Percentiles rank a stretch among this genome's conserved stretches.
Conservation (phyloP, 1,140 invertebrate species). For the Hetaerina americana region DNA sequence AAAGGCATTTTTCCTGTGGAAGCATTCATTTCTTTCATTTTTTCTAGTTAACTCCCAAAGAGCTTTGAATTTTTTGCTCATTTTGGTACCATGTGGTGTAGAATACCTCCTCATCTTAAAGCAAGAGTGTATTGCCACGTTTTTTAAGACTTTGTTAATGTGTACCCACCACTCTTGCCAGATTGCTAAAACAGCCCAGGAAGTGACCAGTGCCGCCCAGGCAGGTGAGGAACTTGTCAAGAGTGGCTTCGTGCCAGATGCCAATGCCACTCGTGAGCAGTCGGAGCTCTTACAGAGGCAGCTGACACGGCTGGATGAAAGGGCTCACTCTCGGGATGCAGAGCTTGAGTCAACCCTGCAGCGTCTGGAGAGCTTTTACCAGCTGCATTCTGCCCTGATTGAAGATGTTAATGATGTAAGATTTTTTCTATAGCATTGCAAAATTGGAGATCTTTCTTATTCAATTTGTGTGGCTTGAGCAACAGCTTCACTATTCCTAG, state of each 20-base stretch:
- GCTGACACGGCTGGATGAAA: constrained; percentile 61
- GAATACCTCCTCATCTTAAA: too few species aligned
- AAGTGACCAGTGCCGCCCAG: constrained; percentile 53
- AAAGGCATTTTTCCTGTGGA: too few species aligned
- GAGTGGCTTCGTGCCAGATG: constrained; percentile 69
- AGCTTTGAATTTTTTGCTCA: too few species aligned
- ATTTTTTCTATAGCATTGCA: too few species aligned
- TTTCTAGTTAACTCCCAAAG: too few species aligned
- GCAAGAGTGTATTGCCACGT: too few species aligned
- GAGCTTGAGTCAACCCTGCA: constrained; percentile 59
- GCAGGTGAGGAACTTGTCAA: constrained; percentile 65
- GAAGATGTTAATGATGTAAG: constrained; percentile 62
- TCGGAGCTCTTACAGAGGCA: constrained; percentile 66
- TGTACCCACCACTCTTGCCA: too few species aligned
- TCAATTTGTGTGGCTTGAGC: not conserved
- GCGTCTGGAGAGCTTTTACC: constrained; percentile 73
- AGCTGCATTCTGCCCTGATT: constrained; percentile 54
- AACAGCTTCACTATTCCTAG: too few species aligned
- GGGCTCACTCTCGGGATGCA: constrained; percentile 56
- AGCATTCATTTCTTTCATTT: too few species aligned
- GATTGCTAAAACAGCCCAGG: constrained; percentile 48
- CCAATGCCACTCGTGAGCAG: constrained; percentile 62
- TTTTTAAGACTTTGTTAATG: too few species aligned
- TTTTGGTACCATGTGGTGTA: too few species aligned
- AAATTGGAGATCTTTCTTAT: not conserved